These are phyloP conservation scores for Bombyx mandarina DNA, from an alignment of 1,140 invertebrate species.

Conservation along the genomic window DNA sequence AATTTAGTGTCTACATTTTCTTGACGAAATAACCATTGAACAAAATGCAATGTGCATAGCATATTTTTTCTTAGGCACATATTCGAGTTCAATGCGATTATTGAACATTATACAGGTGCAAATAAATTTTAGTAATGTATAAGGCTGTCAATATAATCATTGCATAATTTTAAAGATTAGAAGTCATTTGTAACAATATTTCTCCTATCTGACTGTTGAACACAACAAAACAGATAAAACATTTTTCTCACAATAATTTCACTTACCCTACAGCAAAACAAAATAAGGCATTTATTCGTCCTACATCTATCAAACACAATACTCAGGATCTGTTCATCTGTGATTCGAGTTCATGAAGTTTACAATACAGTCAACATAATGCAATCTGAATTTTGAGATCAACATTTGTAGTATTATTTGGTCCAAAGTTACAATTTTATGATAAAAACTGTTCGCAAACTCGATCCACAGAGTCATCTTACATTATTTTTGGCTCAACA, in stretches of 20 bases:
- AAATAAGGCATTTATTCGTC: constrained; percentile 59
- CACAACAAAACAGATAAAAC: too few relatives aligned
- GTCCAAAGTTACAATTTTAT: constrained; percentile 34
- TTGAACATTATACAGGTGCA: too few relatives aligned
- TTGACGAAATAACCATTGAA: constrained; percentile 33
- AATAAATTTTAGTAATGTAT: too few relatives aligned
- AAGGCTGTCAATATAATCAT: constrained; percentile 7
- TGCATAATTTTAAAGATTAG: constrained; percentile 28
- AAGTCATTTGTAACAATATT: neutral
- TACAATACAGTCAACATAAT: constrained; percentile 4
- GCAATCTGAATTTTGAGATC: constrained; percentile 46
- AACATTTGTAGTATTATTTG: constrained; percentile 52
- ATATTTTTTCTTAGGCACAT: too few relatives aligned
- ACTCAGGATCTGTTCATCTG: constrained; percentile 28
- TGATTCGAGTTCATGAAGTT: constrained; percentile 31
- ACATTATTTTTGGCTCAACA: constrained; percentile 60
- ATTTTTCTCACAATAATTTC: constrained; percentile 40
- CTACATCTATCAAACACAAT: constrained; percentile 39
- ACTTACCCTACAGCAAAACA: constrained; percentile 61
- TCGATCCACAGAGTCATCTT: constrained; percentile 37
- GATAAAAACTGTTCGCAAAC: constrained; percentile 35
- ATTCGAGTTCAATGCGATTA: neutral
- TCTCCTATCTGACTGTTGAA: too few relatives aligned
- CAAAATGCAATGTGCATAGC: constrained; percentile 8
- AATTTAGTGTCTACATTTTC: constrained; percentile 39